Evolutionary conservation across 2,113 vertebrate genomes (phyloP).

Genomic region (Glaucomys volans): DNA sequence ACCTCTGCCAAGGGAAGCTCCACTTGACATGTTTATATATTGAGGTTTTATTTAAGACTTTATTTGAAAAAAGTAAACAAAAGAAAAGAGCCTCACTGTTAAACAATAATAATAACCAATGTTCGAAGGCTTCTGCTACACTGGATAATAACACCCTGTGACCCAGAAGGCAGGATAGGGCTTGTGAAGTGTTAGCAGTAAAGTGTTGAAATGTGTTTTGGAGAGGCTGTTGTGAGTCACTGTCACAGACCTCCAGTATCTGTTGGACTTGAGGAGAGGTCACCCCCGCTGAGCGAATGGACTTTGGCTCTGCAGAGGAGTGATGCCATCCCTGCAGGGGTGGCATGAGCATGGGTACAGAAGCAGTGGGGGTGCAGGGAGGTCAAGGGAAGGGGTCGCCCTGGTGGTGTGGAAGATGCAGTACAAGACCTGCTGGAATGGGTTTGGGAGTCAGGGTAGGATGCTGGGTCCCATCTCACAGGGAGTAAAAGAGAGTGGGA

Average conservation of each 20-base stretch:
- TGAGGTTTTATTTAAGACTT: background rate
- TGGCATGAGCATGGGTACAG: background rate
- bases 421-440: background rate
- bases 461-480: background rate
- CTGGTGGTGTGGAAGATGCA: background rate
- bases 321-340: too few relatives aligned
- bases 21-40: background rate
- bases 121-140: background rate
- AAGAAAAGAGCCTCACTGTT: background rate
- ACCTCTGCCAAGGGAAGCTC: background rate
- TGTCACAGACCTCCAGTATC: background rate
- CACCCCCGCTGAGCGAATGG: background rate
- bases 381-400: background rate
- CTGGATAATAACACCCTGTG: background rate
- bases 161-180: background rate
- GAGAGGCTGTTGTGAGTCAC: background rate
- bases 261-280: background rate
- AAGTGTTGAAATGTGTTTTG: background rate
- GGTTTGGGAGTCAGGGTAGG: background rate
- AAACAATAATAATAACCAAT: conserved; percentile 8
- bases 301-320: background rate
- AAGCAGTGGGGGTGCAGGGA: background rate
- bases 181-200: background rate
- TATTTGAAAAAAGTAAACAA: background rate
- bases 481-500: background rate